Base-by-base conservation (phyloP, 1,140 invertebrate species). In the Drosophila triauraria region DNA sequence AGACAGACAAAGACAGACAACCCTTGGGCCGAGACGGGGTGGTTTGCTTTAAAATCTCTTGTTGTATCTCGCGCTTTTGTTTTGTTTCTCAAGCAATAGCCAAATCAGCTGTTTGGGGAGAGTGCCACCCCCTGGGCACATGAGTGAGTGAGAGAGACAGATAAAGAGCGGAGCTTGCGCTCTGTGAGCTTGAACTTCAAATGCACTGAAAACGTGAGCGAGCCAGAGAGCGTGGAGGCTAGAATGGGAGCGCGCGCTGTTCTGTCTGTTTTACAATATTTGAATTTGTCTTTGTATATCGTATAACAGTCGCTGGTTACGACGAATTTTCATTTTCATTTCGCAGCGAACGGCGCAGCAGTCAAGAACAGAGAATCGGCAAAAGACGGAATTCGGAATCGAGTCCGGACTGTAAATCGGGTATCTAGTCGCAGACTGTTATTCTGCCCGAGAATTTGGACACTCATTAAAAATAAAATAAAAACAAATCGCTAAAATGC, bases 311-410 rank as follows among this genome's bases (percentile, higher is more conserved):
- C 78, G 44, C 57, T 81, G 78, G 82, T 90, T 91, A 85, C 86
- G 86, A 86, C 57, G 86, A 91, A 86, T 90, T 90, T 90, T 90
- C 86, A 86, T 90, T 90, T 90, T 90, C 85, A 90, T 90, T 90
- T 85, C 79, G 83, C 78, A 91, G 76, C 85, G 85, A 85, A 90
- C 85, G 83, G 86, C 82, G 82, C 79, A 85, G 60, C 86, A 90
- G 86, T 85, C 68, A 87, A 80, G 82, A 87, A 83, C 75, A 60
- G 44, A 60, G 51, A 42, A 67, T 67, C 59, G 54, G 59, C 23
- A 40, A 62, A 61, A 74, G 30, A 58, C 72, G 50, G 48, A 56
- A 40, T 56, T 40, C 35, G 59, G 27, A 69, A 42, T 56, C 51
- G 15, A 38, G 53, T 56, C 53, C 67, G 67, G 63, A 57, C 48